Evolutionary conservation across 2,113 vertebrate genomes (phyloP).

Genomic region (Gallinago paraguaiae): DNA sequence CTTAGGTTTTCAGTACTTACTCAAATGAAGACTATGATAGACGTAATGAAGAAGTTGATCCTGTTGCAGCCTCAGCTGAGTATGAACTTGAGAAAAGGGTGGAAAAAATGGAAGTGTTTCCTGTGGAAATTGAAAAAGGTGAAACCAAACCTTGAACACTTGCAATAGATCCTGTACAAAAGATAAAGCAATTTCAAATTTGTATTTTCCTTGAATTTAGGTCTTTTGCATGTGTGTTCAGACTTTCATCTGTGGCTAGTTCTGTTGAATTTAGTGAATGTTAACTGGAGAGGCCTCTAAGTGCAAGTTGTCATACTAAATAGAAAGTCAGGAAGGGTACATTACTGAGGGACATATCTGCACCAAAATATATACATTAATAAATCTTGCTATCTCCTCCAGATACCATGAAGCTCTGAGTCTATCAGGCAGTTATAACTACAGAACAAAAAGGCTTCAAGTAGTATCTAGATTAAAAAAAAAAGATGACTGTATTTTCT

Average conservation of each 20-base stretch:
- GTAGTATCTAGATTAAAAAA: not conserved
- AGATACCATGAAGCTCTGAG: not conserved
- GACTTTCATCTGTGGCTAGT: not conserved
- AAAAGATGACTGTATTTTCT: too few species aligned
- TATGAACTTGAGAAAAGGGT: conserved; percentile 93
- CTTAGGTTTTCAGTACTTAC: conserved; percentile 88
- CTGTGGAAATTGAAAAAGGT: conserved; percentile 94
- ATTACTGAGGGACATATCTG: not conserved
- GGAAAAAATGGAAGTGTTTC: conserved; percentile 95
- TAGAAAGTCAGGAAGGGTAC: not conserved
- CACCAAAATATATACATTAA: not conserved
- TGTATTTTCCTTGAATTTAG: not conserved
- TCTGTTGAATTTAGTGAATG: not conserved
- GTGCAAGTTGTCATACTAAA: not conserved
- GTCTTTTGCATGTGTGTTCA: not conserved
- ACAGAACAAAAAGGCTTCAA: not conserved
- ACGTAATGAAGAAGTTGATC: conserved; percentile 92
- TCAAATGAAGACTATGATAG: conserved; percentile 93
- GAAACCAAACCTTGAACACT: not conserved
- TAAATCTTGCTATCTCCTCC: not conserved
- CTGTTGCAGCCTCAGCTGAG: conserved; percentile 90
- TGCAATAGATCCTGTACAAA: not conserved
- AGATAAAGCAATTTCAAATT: not conserved
- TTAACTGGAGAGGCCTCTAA: not conserved
- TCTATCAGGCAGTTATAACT: not conserved